Evolutionary conservation across 2,113 vertebrate species (phyloP), one percentile per base, ranked within the genome.

Genomic region (Paracanthobrama guichenoti): DNA sequence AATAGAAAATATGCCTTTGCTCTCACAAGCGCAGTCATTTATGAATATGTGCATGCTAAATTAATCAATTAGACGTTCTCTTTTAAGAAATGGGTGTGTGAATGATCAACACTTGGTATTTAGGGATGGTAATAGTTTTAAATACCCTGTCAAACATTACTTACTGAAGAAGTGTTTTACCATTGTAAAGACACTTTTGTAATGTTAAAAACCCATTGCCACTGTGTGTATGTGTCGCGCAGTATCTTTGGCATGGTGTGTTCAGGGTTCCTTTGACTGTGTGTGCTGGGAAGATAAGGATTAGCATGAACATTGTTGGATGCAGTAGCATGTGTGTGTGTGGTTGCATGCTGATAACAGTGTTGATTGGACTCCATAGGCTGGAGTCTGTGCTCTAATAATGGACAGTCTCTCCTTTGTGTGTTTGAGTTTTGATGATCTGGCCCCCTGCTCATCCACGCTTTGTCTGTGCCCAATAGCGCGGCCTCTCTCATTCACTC

Each of bases 281-380:
- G 93, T 95, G 93, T 92, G 89, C 81, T 72, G 88, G 81, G 80
- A 88, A 94, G 94, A 94, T 94, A 94, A 95, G 87, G 71, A 81
- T 67, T 28, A 84, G 92, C 84, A 85, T 92, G 87, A 88, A 71
- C 67, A 78, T 60, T 89, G 90, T 90, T 92, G 89, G 92, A 91
- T 82, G 83, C 86, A 79, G 77, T 71, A 71, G 67, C 20, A 7
- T 71, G 67, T 74, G 78, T 85, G 85, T 59, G 48, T 53, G 84
- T 84, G 84, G 82, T 67, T 82, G 82, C 74, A 78, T 82, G 85
- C 87, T 86, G 87, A 88, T 88, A 88, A 86, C 83, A 42, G 82
- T 71, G 71, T 50, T 84, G 77, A 84, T 76, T 84, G 82, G 69
- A 59, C 86, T 76, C 82, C 73, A 64, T 62, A 64, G 64, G 81